Conservation (phyloP, 1,140 invertebrate species). For the Panagrolaimus sp. region DNA sequence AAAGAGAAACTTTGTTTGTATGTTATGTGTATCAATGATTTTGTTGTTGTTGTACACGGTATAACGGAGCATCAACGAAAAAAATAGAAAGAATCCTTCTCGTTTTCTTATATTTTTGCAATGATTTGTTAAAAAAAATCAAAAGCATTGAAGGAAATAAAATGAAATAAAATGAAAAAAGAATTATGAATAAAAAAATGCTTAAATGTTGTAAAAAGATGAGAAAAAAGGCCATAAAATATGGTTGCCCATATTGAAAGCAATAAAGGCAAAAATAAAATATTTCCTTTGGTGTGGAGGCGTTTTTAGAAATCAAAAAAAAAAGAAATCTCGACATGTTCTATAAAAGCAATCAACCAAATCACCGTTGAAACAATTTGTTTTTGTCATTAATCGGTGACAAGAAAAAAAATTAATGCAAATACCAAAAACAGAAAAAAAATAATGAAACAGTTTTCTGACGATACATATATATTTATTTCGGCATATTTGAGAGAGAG, state of each 20-base stretch:
- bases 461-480: too few species aligned
- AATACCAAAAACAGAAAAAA: too few species aligned
- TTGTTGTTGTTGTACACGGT: too few species aligned
- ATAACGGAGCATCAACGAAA: too few species aligned
- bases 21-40: too few species aligned
- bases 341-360: slow-evolving; percentile 13
- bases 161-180: slow-evolving; percentile 4
- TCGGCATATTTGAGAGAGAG: too few species aligned
- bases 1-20: too few species aligned
- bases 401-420: too few species aligned
- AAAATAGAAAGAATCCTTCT: too few species aligned
- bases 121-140: too few species aligned
- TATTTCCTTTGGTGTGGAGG: slow-evolving; percentile 5
- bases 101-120: too few species aligned
- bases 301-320: not conserved
- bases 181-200: slow-evolving; percentile 12
- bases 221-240: slow-evolving; percentile 5
- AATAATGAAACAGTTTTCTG: too few species aligned
- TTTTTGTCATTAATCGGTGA: not conserved
- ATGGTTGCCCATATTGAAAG: slow-evolving; percentile 9
- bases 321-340: slow-evolving; percentile 11
- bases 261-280: not conserved
- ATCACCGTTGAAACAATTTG: slow-evolving; percentile 1
- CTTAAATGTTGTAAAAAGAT: slow-evolving; percentile 1
- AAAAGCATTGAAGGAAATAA: not conserved